A percentile compares a stretch with the other conserved stretches of the same genome.
phyloP scores from a whole-genome alignment of 2,888 invertebrate genomes.

The Dicycla oo region DNA sequence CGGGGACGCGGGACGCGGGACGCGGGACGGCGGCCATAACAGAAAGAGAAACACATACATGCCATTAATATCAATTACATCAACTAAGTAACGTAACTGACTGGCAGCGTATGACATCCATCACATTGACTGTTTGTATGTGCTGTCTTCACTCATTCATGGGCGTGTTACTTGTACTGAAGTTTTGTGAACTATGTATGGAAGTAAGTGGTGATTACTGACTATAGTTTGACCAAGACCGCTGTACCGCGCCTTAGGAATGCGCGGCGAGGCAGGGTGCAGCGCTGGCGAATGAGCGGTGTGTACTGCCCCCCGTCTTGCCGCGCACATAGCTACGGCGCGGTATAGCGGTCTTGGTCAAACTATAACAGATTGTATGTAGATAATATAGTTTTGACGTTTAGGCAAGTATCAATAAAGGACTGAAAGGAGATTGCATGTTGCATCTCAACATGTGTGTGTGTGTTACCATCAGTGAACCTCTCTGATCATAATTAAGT shows the following conservation, averaged over 20 bases:
- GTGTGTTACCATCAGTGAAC: constrained; percentile 2
- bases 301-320: no score
- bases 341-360: no score
- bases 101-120: constrained; percentile 49
- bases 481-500: background rate
- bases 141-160: constrained; percentile 88
- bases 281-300: no score
- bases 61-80: constrained; percentile 82
- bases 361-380: background rate
- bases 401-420: background rate
- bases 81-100: constrained; percentile 46
- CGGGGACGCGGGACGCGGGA: constrained; percentile 65
- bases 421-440: background rate
- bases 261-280: no score
- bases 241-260: no score
- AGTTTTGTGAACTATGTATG: constrained; percentile 15
- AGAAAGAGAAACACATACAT: constrained; percentile 85
- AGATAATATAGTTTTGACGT: background rate
- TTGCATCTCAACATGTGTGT: constrained; percentile 3
- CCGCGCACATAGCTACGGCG: no score
- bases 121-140: constrained; percentile 59
- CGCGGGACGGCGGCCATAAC: constrained; percentile 76
- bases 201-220: no score
- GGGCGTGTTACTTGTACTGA: constrained; percentile 15
- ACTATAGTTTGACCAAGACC: no score